Evolutionary conservation across 92 coral and sea anemone species (phyloP).

Genomic region (Porites rus): DNA sequence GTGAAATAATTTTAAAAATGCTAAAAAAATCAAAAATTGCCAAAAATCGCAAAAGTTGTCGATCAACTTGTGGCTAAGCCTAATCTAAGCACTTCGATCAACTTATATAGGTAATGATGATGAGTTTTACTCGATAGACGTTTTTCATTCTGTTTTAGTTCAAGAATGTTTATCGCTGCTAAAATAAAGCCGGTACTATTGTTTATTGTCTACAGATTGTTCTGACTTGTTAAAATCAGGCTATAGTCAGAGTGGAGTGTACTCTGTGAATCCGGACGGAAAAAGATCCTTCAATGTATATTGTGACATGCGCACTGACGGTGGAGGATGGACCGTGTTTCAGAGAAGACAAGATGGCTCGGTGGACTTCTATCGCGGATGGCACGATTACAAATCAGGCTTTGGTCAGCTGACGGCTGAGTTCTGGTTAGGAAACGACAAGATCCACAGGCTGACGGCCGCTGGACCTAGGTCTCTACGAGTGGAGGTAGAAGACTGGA

Average conservation of each 20-base stretch:
- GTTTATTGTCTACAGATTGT: conserved; percentile 29
- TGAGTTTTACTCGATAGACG: no score
- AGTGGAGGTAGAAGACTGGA: conserved; percentile 66
- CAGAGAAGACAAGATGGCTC: conserved; percentile 77
- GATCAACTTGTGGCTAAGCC: no score
- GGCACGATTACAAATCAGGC: conserved; percentile 67
- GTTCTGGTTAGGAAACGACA: conserved; percentile 67
- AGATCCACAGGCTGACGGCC: conserved; percentile 67
- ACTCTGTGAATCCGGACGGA: conserved; percentile 55
- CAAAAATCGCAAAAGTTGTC: no score
- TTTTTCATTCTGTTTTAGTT: no score
- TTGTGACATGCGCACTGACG: conserved; percentile 73
- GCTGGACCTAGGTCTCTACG: conserved; percentile 48
- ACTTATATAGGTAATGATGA: no score
- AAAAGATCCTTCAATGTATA: conserved; percentile 59
- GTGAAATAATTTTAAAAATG: no score
- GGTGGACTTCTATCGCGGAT: conserved; percentile 47
- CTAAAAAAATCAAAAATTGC: no score
- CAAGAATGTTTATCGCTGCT: no score
- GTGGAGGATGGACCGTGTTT: conserved; percentile 72
- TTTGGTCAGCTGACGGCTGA: conserved; percentile 63
- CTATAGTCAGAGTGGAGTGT: conserved; percentile 37
- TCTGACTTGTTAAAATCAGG: conserved; percentile 24
- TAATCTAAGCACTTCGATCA: no score
- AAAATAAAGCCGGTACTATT: no score